Conservation (phyloP, 2,113 vertebrate genomes). For the Cyanoramphus novaezelandiae region DNA sequence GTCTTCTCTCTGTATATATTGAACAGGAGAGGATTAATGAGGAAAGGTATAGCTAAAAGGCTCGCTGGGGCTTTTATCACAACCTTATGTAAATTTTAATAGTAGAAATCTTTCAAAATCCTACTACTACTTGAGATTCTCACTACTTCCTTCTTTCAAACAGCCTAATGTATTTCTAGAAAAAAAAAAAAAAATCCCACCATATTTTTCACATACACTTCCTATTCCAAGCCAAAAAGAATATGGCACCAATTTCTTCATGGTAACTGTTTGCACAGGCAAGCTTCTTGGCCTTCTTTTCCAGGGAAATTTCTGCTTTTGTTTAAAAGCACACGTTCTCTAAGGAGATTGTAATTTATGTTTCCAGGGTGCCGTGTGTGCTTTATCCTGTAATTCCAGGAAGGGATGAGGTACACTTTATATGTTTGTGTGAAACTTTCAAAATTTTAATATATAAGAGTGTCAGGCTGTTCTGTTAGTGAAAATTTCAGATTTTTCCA, state of each 20-base stretch:
- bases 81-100: not conserved
- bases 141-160: not conserved
- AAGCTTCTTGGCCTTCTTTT: not conserved
- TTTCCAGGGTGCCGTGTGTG: not conserved
- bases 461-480: not conserved
- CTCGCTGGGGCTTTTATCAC: accelerated
- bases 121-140: not conserved
- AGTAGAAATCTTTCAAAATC: not conserved
- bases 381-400: not conserved
- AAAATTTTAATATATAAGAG: not conserved
- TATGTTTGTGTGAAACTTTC: not conserved
- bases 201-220: not conserved
- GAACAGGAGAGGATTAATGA: not conserved
- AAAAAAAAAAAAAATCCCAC: not conserved
- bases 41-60: not conserved
- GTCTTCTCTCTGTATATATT: not conserved
- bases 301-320: not conserved
- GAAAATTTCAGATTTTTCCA: not conserved
- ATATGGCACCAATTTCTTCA: not conserved
- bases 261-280: not conserved
- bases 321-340: not conserved
- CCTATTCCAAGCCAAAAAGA: not conserved
- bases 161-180: not conserved
- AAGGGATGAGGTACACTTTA: not conserved
- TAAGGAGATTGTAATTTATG: not conserved